These are phyloP conservation scores for Ennomos erosarius DNA, from an alignment of 2,888 invertebrate species.

Conservation along the genomic window DNA sequence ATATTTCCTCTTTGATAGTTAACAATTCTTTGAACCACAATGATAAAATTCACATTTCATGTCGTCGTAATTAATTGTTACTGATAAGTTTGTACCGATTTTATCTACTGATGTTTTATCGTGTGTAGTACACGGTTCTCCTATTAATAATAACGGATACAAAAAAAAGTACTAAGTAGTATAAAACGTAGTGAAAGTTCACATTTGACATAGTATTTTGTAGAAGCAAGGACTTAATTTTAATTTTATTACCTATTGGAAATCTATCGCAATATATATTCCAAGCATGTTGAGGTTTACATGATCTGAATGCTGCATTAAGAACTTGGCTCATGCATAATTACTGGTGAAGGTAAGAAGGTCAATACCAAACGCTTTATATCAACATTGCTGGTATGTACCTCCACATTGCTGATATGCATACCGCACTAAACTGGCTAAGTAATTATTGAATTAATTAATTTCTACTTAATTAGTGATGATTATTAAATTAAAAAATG, in stretches of 20 bases:
- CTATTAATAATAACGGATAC: neutral
- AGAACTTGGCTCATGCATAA: neutral
- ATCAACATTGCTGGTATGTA: too few relatives aligned
- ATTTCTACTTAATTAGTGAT: too few relatives aligned
- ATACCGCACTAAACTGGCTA: too few relatives aligned
- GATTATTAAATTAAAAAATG: too few relatives aligned
- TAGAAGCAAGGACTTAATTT: conserved; percentile 20
- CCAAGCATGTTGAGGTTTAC: conserved; percentile 6
- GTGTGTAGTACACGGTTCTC: neutral
- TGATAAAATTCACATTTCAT: conserved; percentile 3
- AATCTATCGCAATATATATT: conserved; percentile 23
- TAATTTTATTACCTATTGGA: conserved; percentile 25
- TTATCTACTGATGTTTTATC: conserved; percentile 2
- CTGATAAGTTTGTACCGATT: neutral
- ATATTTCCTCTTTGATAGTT: neutral
- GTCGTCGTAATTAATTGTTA: neutral
- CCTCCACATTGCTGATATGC: too few relatives aligned
- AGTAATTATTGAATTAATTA: too few relatives aligned
- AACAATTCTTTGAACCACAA: neutral
- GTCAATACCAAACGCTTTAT: conserved; percentile 4
- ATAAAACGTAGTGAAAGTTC: conserved; percentile 24
- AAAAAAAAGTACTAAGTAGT: too few relatives aligned
- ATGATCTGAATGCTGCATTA: conserved; percentile 20
- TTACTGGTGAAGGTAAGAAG: neutral
- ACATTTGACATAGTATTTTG: conserved; percentile 13